These are phyloP conservation scores for Euclidia mi DNA, from an alignment of 2,888 invertebrate genomes.

Conservation along the genomic window DNA sequence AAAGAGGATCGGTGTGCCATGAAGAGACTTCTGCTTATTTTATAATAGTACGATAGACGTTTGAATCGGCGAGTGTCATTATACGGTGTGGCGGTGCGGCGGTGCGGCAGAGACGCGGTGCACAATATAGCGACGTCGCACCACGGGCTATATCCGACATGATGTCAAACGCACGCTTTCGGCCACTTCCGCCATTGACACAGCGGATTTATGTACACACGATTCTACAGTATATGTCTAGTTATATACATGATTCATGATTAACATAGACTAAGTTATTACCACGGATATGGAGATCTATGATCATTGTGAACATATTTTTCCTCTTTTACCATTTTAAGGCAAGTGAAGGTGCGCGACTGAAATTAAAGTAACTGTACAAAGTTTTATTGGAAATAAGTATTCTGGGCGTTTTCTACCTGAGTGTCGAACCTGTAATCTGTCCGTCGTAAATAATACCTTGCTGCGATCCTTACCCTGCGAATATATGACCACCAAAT, in stretches of 20 bases:
- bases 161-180: constrained; percentile 61
- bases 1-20: constrained; percentile 14
- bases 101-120: neutral
- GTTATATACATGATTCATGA: neutral
- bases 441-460: too few relatives aligned
- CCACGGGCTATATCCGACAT: constrained; percentile 58
- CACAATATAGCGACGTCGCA: constrained; percentile 51
- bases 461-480: too few relatives aligned
- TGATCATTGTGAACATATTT: neutral
- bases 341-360: too few relatives aligned
- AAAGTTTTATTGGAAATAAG: too few relatives aligned
- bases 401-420: too few relatives aligned
- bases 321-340: too few relatives aligned
- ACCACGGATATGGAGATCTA: neutral
- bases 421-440: too few relatives aligned
- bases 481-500: too few relatives aligned
- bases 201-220: constrained; percentile 50
- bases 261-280: constrained; percentile 1
- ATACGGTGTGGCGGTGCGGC: neutral
- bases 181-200: constrained; percentile 57
- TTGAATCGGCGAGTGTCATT: constrained; percentile 25
- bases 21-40: neutral
- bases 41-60: constrained; percentile 21
- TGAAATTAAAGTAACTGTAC: too few relatives aligned
- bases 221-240: neutral